These are phyloP conservation scores for Ornithorhynchus anatinus DNA, from an alignment of 2,113 vertebrate genomes.

Conservation along the genomic window DNA sequence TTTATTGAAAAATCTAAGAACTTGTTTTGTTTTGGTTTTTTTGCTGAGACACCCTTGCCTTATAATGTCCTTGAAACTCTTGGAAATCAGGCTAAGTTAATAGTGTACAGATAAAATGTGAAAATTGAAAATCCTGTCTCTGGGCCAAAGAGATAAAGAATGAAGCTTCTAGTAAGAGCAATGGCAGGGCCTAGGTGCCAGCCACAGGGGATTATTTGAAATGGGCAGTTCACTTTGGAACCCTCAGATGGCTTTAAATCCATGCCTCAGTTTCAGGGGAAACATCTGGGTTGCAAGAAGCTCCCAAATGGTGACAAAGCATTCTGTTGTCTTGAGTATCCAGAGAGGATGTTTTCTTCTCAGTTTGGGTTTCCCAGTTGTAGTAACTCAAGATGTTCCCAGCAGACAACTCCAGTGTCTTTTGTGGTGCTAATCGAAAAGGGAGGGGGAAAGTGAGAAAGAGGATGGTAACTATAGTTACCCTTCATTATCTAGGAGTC, in stretches of 20 bases:
- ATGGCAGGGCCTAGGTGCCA: too few species aligned
- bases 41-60: too few species aligned
- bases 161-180: too few species aligned
- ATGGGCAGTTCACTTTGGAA: neutral
- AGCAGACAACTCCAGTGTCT: neutral
- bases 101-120: too few species aligned
- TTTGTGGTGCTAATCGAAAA: conserved; percentile 41
- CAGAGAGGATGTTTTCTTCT: neutral
- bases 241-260: neutral
- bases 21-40: too few species aligned
- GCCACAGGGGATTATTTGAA: neutral
- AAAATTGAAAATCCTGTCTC: too few species aligned
- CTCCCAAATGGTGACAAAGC: neutral
- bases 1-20: too few species aligned
- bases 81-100: too few species aligned
- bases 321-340: too few species aligned
- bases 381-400: neutral
- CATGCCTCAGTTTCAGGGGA: too few species aligned
- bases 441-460: neutral
- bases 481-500: conserved; percentile 72
- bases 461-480: conserved; percentile 72
- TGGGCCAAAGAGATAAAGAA: too few species aligned
- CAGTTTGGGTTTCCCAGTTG: neutral
- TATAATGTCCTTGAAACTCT: too few species aligned
- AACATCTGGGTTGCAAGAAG: neutral